Conservation (phyloP, 2,888 invertebrate genomes). For the Cephus spinipes region DNA sequence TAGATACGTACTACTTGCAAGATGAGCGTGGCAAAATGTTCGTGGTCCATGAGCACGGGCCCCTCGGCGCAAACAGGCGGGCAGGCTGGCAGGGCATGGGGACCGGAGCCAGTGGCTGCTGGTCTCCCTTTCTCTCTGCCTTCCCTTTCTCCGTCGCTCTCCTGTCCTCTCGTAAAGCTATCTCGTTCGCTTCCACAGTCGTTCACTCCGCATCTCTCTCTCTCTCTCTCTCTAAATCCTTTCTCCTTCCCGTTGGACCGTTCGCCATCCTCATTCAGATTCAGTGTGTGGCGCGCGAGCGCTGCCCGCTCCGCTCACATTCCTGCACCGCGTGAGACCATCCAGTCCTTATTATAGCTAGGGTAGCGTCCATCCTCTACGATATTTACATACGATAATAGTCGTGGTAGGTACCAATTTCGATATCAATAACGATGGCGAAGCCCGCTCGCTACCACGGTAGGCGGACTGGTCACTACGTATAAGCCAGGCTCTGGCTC, state of each 20-base stretch:
- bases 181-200: neutral
- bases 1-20: neutral
- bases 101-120: conserved; percentile 15
- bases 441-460: neutral
- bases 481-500: neutral
- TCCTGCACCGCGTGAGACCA: conserved; percentile 24
- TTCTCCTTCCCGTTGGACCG: conserved; percentile 8
- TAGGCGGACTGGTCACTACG: neutral
- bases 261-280: conserved; percentile 10
- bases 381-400: conserved; percentile 10
- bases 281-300: conserved; percentile 9
- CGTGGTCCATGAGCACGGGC: neutral
- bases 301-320: conserved; percentile 18
- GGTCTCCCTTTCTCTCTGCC: neutral
- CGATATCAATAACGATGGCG: conserved; percentile 8
- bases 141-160: neutral
- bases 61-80: conserved; percentile 1
- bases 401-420: conserved; percentile 9
- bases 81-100: neutral
- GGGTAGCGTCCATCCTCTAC: conserved; percentile 8
- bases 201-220: neutral
- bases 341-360: conserved; percentile 17
- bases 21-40: conserved; percentile 2
- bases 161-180: neutral
- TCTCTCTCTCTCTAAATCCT: neutral